A percentile compares a stretch with the other conserved stretches of the same genome.
Conservation (phyloP, 2,113 vertebrate species). For the Calyptomena viridis region DNA sequence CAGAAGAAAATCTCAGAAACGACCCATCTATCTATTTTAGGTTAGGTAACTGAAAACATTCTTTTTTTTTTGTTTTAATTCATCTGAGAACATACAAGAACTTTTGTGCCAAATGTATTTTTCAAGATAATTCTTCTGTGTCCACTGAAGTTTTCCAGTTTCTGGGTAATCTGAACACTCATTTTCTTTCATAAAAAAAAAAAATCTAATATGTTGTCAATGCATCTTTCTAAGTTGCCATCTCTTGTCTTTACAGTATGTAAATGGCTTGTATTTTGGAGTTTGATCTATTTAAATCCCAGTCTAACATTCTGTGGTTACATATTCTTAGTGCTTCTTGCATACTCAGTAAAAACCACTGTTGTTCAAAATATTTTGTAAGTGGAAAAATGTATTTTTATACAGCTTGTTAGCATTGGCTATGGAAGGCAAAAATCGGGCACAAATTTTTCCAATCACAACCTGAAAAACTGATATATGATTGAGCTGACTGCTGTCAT, state of each 20-base stretch:
- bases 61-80: neutral
- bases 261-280: neutral
- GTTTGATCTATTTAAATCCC: neutral
- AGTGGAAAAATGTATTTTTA: neutral
- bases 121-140: neutral
- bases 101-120: neutral
- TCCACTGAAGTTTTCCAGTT: neutral
- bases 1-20: neutral
- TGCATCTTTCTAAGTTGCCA: neutral
- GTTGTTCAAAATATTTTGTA: neutral
- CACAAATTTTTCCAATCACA: conserved; percentile 35
- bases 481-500: conserved; percentile 18
- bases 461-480: neutral
- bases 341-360: neutral
- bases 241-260: neutral
- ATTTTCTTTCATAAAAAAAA: neutral
- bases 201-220: neutral
- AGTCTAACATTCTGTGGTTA: neutral
- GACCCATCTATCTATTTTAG: neutral
- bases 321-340: neutral
- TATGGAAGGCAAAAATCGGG: neutral
- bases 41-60: neutral
- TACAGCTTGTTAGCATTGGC: neutral
- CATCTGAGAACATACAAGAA: neutral
- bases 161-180: neutral